A percentile compares a stretch with the other conserved stretches of the same genome.
phyloP scores from a whole-genome alignment of 2,797 vertebrate genomes.

The Galago senegalensis region DNA sequence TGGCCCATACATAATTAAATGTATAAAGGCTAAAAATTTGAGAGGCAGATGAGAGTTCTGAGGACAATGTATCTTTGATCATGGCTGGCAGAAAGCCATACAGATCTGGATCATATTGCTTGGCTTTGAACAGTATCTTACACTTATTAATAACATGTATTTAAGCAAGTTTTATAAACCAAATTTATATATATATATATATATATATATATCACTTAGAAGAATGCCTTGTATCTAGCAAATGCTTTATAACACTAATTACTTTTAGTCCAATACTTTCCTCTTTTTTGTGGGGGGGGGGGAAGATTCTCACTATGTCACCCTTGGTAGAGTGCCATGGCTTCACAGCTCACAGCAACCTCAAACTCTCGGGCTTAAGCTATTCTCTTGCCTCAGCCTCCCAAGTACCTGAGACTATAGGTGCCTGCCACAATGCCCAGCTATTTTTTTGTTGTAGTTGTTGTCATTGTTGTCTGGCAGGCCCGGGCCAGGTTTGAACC shows the following conservation, averaged over 20 bases:
- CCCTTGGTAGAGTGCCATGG: too few species aligned
- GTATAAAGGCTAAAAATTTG: background rate
- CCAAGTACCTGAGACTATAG: too few species aligned
- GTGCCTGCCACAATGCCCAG: too few species aligned
- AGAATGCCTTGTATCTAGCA: background rate
- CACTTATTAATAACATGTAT: background rate
- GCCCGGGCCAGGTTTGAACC: too few species aligned
- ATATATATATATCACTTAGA: background rate
- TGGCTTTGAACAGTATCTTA: background rate
- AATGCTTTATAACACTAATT: constrained; percentile 46
- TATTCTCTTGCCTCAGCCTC: too few species aligned
- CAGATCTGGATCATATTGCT: background rate
- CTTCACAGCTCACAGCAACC: too few species aligned
- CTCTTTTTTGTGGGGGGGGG: background rate
- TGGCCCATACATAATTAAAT: background rate
- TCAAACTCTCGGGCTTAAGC: too few species aligned
- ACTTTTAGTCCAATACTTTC: constrained; percentile 1
- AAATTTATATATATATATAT: background rate
- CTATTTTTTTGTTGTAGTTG: too few species aligned
- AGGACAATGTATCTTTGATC: background rate
- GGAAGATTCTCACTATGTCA: too few species aligned
- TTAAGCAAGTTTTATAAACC: constrained; percentile 50
- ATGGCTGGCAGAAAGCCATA: background rate
- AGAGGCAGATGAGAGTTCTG: background rate
- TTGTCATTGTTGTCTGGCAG: too few species aligned